Evolutionary conservation across 2,113 vertebrate species (phyloP), one percentile per base, ranked within the genome.

Genomic region (Callopanchax toddi): DNA sequence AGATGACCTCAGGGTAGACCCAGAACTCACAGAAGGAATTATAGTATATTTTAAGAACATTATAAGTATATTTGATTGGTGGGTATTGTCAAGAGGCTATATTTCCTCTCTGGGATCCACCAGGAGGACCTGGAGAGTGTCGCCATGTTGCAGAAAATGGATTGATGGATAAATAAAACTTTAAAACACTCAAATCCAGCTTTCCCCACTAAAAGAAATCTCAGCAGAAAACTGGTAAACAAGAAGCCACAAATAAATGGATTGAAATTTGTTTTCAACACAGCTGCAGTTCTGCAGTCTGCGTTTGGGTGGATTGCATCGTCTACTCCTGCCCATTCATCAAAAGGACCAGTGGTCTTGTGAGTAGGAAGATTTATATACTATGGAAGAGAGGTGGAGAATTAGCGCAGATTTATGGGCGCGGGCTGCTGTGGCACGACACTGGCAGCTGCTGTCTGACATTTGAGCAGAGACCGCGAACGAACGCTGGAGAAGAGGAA

Each of bases 371-470:
- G 86, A 92, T 91, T 89, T 89, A 92, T 89, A 86, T 81, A 85
- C 83, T 73, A 71, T 51, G 55, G 83, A 70, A 65, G 82, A 89
- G 86, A 87, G 87, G 87, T 84, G 86, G 76, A 89, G 87, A 92
- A 92, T 92, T 89, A 91, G 75, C 78, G 55, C 79, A 86, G 91
- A 93, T 90, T 91, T 91, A 91, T 90, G 89, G 82, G 78, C 67
- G 37, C 46, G 59, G 79, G 86, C 77, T 71, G 77, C 76, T 61
- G 76, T 78, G 79, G 83, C 86, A 73, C 76, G 86, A 73, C 71
- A 54, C 83, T 74, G 78, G 85, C 86, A 87, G 86, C 84, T 86
- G 87, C 83, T 84, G 83, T 78, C 84, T 89, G 86, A 86, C 86
- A 89, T 88, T 89, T 89, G 79, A 84, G 77, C 84, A 69, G 74